Conservation (phyloP, 2,888 invertebrate species). For the Spodoptera littoralis region DNA sequence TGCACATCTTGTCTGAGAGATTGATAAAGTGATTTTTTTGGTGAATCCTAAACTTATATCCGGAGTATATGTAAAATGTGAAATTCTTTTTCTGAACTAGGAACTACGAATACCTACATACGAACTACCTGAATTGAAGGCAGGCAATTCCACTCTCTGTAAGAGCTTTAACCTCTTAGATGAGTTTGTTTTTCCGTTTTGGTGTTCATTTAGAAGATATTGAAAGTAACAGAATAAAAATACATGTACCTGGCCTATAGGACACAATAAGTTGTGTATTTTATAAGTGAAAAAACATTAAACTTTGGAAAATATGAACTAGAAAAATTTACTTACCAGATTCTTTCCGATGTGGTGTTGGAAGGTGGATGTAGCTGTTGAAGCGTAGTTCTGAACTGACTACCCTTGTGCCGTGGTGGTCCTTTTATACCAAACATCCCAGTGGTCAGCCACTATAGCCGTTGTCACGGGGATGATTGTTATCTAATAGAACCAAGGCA, state of each 20-base stretch:
- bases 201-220: not conserved
- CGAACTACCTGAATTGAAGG: too few species aligned
- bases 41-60: too few species aligned
- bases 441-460: conserved; percentile 40
- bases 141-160: too few species aligned
- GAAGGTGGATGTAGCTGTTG: conserved; percentile 51
- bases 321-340: conserved; percentile 48
- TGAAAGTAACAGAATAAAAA: too few species aligned
- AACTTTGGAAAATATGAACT: not conserved
- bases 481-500: conserved; percentile 33
- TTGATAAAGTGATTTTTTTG: too few species aligned
- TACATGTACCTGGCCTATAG: too few species aligned
- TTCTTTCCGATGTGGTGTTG: conserved; percentile 49
- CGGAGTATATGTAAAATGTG: too few species aligned
- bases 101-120: too few species aligned
- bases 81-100: too few species aligned
- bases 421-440: conserved; percentile 74
- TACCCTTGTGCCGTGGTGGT: conserved; percentile 53
- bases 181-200: not conserved
- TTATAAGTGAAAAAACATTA: not conserved
- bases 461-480: conserved; percentile 24
- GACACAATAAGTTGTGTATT: too few species aligned
- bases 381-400: conserved; percentile 77
- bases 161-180: too few species aligned
- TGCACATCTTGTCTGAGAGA: not conserved